Conservation (phyloP, 2,113 vertebrate genomes). For the Anoura caudifer region DNA sequence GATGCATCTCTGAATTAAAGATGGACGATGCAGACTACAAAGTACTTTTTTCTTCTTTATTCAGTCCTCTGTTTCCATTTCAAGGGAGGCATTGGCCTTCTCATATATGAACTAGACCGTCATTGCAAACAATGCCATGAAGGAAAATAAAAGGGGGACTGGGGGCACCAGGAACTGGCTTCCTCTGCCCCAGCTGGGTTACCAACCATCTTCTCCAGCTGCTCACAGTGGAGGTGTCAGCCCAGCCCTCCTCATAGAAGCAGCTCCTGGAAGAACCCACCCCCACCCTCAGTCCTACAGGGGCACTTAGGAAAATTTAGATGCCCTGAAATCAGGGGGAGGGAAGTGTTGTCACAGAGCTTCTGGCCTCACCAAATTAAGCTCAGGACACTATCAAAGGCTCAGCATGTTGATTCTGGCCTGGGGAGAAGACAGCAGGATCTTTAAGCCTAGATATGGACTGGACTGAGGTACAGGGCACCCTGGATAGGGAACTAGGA, state of each 20-base stretch:
- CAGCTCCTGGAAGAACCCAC: not conserved
- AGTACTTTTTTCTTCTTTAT: constrained; percentile 85
- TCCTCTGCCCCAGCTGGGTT: not conserved
- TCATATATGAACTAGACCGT: constrained; percentile 78
- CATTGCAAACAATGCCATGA: constrained; percentile 71
- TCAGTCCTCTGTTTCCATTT: constrained; percentile 83
- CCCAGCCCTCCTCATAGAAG: not conserved
- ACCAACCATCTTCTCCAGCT: not conserved
- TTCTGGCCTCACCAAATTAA: not conserved
- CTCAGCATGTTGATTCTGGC: not conserved
- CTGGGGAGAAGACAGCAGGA: not conserved
- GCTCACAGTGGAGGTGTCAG: not conserved
- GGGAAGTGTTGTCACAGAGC: not conserved
- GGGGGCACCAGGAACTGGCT: not conserved
- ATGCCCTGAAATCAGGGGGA: not conserved
- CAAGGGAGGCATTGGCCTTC: constrained; percentile 81
- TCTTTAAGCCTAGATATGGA: not conserved
- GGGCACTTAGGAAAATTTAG: not conserved
- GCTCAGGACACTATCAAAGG: not conserved
- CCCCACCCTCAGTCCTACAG: not conserved
- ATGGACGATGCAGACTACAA: constrained; percentile 93
- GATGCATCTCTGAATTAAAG: constrained; percentile 91
- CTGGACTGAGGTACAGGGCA: no score
- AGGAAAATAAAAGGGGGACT: constrained; percentile 42
- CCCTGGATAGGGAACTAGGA: not conserved